Percentiles rank a stretch among this genome's conserved stretches.
Conservation (phyloP, 2,888 invertebrate genomes). For the Hypomecis atomaria region DNA sequence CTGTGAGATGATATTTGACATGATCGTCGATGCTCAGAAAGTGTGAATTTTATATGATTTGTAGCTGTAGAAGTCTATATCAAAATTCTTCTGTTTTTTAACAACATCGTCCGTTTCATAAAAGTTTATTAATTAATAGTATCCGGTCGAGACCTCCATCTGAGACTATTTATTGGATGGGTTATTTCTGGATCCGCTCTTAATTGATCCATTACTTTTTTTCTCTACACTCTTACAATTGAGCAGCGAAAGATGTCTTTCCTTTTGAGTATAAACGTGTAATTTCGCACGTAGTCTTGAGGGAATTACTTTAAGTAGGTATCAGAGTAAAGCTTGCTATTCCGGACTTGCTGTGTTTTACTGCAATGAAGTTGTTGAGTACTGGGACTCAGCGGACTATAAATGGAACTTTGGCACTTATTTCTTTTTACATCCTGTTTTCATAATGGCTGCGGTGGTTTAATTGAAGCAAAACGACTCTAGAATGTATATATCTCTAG, state of each 20-base stretch:
- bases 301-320: constrained; percentile 1
- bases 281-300: constrained; percentile 28
- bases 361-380: constrained; percentile 1
- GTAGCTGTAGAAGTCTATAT: no score
- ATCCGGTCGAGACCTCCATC: constrained; percentile 8
- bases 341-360: constrained; percentile 5
- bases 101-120: not conserved
- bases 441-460: not conserved
- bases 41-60: not conserved
- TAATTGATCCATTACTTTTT: constrained; percentile 6
- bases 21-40: not conserved
- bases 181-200: constrained; percentile 19
- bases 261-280: constrained; percentile 17
- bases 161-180: constrained; percentile 4
- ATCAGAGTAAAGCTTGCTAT: not conserved
- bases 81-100: not conserved
- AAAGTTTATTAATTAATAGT: constrained; percentile 12
- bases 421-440: constrained; percentile 17
- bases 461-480: not conserved
- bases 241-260: constrained; percentile 10
- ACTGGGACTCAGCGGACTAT: constrained; percentile 6
- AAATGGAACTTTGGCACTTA: constrained; percentile 13
- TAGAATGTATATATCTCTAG: not conserved
- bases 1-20: constrained; percentile 11
- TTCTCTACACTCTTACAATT: not conserved